Conservation (phyloP, 2,888 invertebrate species). For the Tridacna gigas region DNA sequence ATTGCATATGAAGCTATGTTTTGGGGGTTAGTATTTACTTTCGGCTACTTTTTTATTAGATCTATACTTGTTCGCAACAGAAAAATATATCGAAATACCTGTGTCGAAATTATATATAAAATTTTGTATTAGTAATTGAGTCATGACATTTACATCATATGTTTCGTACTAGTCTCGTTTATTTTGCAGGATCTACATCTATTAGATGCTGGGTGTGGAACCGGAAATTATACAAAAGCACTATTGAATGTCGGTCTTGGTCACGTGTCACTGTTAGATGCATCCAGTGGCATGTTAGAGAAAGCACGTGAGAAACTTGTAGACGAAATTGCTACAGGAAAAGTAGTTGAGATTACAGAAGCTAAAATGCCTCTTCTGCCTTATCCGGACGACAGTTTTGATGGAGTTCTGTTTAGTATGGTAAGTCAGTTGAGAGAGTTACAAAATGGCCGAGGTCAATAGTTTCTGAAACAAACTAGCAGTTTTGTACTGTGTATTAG, state of each 20-base stretch:
- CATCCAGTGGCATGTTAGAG: conserved; percentile 51
- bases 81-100: too few relatives aligned
- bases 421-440: conserved; percentile 13
- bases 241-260: conserved; percentile 43
- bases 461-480: too few relatives aligned
- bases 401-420: conserved; percentile 58
- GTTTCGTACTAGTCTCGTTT: too few relatives aligned
- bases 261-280: conserved; percentile 48
- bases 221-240: conserved; percentile 35
- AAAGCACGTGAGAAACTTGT: conserved; percentile 49
- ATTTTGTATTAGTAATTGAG: too few relatives aligned
- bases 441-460: too few relatives aligned
- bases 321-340: conserved; percentile 19
- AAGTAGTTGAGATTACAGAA: conserved; percentile 25
- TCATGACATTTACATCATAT: too few relatives aligned
- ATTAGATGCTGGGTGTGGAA: conserved; percentile 55
- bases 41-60: too few relatives aligned
- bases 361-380: conserved; percentile 40
- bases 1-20: too few relatives aligned
- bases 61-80: too few relatives aligned
- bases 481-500: too few relatives aligned
- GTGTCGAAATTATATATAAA: too few relatives aligned
- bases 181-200: conserved; percentile 30
- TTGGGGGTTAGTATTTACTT: too few relatives aligned
- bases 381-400: conserved; percentile 47